Percentiles rank a stretch among this genome's conserved stretches.
Evolutionary conservation across 92 coral and sea anemone species (phyloP).

Genomic region (Paramuricea clavata): DNA sequence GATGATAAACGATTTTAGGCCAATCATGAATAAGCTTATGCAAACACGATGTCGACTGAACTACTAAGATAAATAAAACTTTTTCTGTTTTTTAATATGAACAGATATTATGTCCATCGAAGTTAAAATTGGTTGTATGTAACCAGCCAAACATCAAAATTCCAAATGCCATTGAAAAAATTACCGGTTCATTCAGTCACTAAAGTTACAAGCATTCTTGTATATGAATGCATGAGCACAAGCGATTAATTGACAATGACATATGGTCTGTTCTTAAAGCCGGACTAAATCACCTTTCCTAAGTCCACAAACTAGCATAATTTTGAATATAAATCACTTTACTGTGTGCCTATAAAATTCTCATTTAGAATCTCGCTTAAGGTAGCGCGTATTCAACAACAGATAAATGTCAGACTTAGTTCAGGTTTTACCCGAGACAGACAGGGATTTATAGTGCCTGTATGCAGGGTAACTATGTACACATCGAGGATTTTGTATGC

Average conservation of each 20-base stretch:
- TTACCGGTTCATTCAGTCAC: neutral
- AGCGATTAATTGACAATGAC: neutral
- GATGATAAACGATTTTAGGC: slow-evolving; percentile 9
- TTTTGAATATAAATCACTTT: neutral
- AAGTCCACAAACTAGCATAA: neutral
- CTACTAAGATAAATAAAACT: neutral
- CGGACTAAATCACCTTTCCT: neutral
- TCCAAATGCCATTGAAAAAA: neutral
- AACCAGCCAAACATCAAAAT: neutral
- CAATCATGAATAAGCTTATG: slow-evolving; percentile 1
- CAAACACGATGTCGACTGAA: slow-evolving; percentile 1
- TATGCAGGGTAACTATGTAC: neutral
- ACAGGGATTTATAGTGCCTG: neutral
- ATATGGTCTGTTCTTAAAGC: neutral
- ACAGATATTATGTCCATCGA: neutral
- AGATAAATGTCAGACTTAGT: neutral
- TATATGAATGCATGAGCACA: neutral
- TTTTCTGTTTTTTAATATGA: neutral
- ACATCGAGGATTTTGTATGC: neutral
- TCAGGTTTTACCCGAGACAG: neutral
- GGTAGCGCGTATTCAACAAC: neutral
- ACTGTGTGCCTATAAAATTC: neutral
- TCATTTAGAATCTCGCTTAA: neutral
- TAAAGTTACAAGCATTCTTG: neutral
- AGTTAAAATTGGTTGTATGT: neutral